Percentiles rank a stretch among this genome's conserved stretches.
Conservation (phyloP, 2,797 vertebrate species). For the Gallinago solitaria region DNA sequence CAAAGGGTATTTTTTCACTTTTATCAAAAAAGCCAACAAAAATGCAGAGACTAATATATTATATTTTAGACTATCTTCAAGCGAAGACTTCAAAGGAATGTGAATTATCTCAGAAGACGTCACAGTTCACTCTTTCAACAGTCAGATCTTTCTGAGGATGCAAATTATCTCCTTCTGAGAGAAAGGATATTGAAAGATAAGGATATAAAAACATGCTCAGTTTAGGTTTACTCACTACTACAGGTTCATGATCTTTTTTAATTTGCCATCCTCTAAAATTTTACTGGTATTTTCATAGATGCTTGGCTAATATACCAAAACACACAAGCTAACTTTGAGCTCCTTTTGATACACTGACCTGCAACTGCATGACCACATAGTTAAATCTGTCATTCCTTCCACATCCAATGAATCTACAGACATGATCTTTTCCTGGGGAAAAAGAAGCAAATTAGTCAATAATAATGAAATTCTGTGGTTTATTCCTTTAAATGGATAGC, state of each 20-base stretch:
- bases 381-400: conserved; percentile 98
- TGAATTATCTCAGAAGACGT: neutral
- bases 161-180: neutral
- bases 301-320: neutral
- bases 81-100: neutral
- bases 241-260: neutral
- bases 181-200: neutral
- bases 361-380: conserved; percentile 99
- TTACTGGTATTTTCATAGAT: neutral
- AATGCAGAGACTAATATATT: neutral
- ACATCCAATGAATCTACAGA: conserved; percentile 97
- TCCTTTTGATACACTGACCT: conserved; percentile 80
- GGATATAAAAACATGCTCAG: neutral
- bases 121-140: neutral
- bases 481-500: neutral
- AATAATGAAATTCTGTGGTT: neutral
- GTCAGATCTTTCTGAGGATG: neutral
- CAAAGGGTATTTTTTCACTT: neutral
- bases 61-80: neutral
- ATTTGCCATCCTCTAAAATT: neutral
- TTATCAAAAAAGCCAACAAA: neutral
- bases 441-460: conserved; percentile 4
- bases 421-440: conserved; percentile 92
- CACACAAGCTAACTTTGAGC: neutral
- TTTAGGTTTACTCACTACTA: neutral